Evolutionary conservation across 2,797 vertebrate genomes (phyloP).

Genomic region (Squalus acanthias): DNA sequence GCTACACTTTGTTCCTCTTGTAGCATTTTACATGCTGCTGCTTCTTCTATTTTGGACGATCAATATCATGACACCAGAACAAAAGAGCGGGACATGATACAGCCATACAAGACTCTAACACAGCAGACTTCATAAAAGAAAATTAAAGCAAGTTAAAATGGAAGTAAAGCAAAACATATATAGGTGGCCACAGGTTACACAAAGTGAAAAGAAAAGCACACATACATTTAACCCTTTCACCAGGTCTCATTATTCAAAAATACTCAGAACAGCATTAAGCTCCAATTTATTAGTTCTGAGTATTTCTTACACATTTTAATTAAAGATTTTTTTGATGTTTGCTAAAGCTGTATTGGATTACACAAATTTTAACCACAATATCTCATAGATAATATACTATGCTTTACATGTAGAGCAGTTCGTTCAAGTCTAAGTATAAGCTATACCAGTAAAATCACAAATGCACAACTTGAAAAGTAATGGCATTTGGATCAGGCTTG

Average conservation of each 20-base stretch:
- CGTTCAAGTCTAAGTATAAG: background rate
- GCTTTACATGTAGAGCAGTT: background rate
- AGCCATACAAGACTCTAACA: background rate
- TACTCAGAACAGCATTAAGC: background rate
- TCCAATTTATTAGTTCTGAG: background rate
- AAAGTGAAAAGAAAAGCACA: constrained; percentile 1
- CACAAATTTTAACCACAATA: background rate
- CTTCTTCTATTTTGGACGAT: background rate
- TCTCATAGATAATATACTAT: background rate
- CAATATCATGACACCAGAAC: background rate
- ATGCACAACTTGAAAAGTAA: background rate
- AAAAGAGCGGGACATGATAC: background rate
- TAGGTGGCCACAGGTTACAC: background rate
- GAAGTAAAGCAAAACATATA: background rate
- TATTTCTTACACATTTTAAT: background rate
- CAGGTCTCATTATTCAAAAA: background rate
- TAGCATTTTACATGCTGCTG: background rate
- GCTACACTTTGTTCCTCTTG: background rate
- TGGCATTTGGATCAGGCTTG: background rate
- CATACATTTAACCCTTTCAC: background rate
- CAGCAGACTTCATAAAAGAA: background rate
- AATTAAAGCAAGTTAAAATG: background rate
- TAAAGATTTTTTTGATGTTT: background rate
- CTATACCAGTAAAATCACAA: background rate
- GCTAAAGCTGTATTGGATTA: background rate